phyloP scores from a whole-genome alignment of 2,797 vertebrate genomes.

The Cossypha caffra region DNA sequence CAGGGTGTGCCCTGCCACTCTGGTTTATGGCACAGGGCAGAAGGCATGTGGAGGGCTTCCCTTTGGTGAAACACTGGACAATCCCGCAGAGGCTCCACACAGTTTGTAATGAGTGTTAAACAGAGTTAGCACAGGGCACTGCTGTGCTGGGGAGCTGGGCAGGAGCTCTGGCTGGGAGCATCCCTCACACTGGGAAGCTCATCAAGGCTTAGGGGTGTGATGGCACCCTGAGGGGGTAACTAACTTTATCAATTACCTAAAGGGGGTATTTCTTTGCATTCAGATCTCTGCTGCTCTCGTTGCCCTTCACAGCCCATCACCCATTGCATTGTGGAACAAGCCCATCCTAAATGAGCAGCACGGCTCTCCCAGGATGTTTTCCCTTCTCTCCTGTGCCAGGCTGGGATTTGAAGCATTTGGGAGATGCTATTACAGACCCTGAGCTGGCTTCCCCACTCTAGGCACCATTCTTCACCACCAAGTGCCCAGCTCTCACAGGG shows the following conservation, averaged over 20 bases:
- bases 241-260: background rate
- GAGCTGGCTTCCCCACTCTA: background rate
- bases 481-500: background rate
- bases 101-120: accelerated
- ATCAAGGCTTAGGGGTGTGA: background rate
- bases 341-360: background rate
- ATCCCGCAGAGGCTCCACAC: accelerated
- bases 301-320: accelerated
- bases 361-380: background rate
- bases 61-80: background rate
- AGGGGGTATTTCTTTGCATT: background rate
- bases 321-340: background rate
- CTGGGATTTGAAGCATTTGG: background rate
- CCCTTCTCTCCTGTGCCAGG: background rate
- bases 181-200: accelerated
- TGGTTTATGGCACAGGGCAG: background rate
- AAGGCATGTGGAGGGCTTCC: background rate
- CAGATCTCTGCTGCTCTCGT: background rate
- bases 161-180: background rate
- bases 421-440: background rate
- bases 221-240: background rate
- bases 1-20: background rate
- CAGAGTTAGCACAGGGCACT: background rate
- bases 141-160: background rate
- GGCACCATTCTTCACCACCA: background rate